Conservation (phyloP, 2,113 vertebrate species). For the Pipa parva region DNA sequence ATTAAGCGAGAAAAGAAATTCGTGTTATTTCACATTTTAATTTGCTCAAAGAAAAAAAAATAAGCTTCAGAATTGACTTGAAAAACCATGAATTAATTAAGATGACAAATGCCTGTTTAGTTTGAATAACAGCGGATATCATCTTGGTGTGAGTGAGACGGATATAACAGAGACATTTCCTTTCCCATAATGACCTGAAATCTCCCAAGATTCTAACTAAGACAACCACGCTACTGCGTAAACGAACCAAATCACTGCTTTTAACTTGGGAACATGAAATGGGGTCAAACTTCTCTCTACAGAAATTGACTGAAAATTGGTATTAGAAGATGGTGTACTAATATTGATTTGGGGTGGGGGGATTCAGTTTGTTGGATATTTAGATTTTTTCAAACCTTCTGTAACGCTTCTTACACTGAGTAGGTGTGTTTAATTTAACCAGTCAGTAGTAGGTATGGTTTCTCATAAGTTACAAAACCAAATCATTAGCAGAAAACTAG, state of each 20-base stretch:
- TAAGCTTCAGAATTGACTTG: background rate
- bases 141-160: conserved; percentile 7
- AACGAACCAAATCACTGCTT: too few species aligned
- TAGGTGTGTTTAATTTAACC: too few species aligned
- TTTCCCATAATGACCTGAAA: background rate
- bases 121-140: conserved; percentile 25
- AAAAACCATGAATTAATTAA: conserved; percentile 24
- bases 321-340: too few species aligned
- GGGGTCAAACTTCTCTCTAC: background rate
- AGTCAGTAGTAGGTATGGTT: too few species aligned
- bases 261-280: too few species aligned
- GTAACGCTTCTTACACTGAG: too few species aligned
- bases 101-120: conserved; percentile 8
- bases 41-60: background rate
- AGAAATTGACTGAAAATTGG: background rate
- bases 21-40: background rate
- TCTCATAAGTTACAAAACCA: too few species aligned
- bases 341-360: too few species aligned
- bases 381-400: too few species aligned
- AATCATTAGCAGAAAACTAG: too few species aligned
- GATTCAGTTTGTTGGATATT: too few species aligned
- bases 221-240: background rate
- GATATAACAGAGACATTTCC: background rate
- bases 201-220: conserved; percentile 26
- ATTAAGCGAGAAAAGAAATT: background rate